Percentiles rank a stretch among this genome's conserved stretches.
phyloP scores from a whole-genome alignment of 2,888 invertebrate species.

The Liodrosophila aerea region DNA sequence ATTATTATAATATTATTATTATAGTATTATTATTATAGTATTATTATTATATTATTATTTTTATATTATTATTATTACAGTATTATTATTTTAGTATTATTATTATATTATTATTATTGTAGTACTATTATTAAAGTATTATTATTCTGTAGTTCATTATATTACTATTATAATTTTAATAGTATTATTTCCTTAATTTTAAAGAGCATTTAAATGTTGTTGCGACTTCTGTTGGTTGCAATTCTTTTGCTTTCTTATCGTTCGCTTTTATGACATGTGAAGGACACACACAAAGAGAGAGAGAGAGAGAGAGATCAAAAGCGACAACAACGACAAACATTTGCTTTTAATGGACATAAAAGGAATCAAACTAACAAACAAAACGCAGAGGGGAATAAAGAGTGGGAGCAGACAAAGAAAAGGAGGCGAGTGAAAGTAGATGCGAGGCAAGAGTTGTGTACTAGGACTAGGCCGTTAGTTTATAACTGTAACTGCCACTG shows the following conservation, averaged over 20 bases:
- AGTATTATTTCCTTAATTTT: neutral
- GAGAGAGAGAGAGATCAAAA: neutral
- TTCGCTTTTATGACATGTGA: conserved; percentile 67
- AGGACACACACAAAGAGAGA: conserved; percentile 53
- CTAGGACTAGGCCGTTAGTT: conserved; percentile 21
- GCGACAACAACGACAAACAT: conserved; percentile 17
- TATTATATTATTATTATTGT: too few species aligned
- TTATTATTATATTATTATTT: too few species aligned
- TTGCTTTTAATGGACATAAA: conserved; percentile 53
- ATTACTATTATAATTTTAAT: too few species aligned
- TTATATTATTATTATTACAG: too few species aligned
- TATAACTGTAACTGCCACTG: conserved; percentile 13
- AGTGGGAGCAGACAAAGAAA: conserved; percentile 26
- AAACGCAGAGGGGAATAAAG: conserved; percentile 1
- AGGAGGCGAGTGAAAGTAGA: conserved; percentile 26
- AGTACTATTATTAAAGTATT: too few species aligned
- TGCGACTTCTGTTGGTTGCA: conserved; percentile 4
- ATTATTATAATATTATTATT: too few species aligned
- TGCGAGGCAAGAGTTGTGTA: conserved; percentile 24
- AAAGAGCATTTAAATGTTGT: conserved; percentile 31
- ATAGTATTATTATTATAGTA: too few species aligned
- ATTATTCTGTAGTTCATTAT: too few species aligned
- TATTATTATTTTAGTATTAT: too few species aligned
- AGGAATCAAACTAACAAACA: conserved; percentile 29
- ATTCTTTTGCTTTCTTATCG: conserved; percentile 19